These are phyloP conservation scores for Drosophila cognata DNA, from an alignment of 2,888 invertebrate species.

Conservation along the genomic window DNA sequence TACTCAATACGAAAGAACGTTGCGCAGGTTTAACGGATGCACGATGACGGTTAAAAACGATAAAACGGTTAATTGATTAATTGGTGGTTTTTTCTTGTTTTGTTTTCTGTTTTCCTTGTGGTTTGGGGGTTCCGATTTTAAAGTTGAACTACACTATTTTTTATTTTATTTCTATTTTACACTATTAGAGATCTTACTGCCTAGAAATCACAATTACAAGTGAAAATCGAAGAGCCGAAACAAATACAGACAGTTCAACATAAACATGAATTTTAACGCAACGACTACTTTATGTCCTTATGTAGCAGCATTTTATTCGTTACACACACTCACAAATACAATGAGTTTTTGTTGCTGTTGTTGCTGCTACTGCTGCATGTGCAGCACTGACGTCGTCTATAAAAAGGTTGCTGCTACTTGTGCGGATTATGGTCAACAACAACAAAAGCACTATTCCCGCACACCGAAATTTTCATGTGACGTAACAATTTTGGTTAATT, in stretches of 20 bases:
- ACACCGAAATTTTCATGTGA: slow-evolving; percentile 55
- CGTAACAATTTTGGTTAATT: slow-evolving; percentile 52
- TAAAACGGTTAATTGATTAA: slow-evolving; percentile 31
- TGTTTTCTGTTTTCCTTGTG: slow-evolving; percentile 48
- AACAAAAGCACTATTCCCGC: slow-evolving; percentile 36
- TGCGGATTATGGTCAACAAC: slow-evolving; percentile 26
- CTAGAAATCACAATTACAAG: slow-evolving; percentile 77
- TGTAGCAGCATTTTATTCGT: slow-evolving; percentile 8
- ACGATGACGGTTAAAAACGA: slow-evolving; percentile 37
- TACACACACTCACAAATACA: slow-evolving; percentile 4
- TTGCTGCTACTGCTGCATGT: slow-evolving; percentile 20
- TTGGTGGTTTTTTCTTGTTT: slow-evolving; percentile 37
- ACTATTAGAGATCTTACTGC: slow-evolving; percentile 76
- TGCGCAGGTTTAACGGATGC: slow-evolving; percentile 27
- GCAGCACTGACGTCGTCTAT: slow-evolving; percentile 41
- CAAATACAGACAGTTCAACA: slow-evolving; percentile 44
- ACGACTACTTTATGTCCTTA: slow-evolving; percentile 47
- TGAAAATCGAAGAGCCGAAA: slow-evolving; percentile 51
- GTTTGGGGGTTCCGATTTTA: slow-evolving; percentile 67
- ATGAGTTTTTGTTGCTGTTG: slow-evolving; percentile 2
- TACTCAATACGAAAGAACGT: slow-evolving; percentile 44
- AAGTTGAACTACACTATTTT: slow-evolving; percentile 61
- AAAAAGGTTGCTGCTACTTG: slow-evolving; percentile 14
- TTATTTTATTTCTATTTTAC: slow-evolving; percentile 50
- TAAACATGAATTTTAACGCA: slow-evolving; percentile 40